These are phyloP conservation scores for Drosophila auraria DNA, from an alignment of 1,140 invertebrate species.

Conservation along the genomic window DNA sequence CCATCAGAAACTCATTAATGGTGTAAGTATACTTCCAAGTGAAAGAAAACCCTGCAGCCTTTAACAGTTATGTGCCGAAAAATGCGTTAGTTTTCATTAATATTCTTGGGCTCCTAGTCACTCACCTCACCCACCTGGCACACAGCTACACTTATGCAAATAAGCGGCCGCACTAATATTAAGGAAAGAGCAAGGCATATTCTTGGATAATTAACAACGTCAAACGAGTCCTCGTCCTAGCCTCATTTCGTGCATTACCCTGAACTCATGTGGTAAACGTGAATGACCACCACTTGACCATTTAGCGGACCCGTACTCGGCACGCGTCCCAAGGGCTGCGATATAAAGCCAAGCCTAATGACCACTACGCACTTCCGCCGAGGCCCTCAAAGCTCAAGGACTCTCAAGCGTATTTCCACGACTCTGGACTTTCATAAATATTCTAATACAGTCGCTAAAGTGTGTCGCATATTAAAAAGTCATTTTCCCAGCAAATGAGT, in stretches of 20 bases:
- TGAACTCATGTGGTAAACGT: constrained; percentile 50
- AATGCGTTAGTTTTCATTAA: constrained; percentile 33
- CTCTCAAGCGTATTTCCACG: constrained; percentile 56
- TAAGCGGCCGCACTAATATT: constrained; percentile 18
- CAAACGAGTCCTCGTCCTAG: constrained; percentile 2
- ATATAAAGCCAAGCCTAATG: constrained; percentile 66
- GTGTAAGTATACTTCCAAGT: not conserved
- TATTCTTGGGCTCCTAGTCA: constrained; percentile 7
- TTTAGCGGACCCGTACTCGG: constrained; percentile 35
- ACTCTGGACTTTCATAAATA: constrained; percentile 57
- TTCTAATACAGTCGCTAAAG: constrained; percentile 61
- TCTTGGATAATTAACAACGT: constrained; percentile 56
- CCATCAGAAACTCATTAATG: constrained; percentile 38
- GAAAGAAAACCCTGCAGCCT: not conserved
- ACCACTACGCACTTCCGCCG: constrained; percentile 73
- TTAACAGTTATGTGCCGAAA: not conserved
- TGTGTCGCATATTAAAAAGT: constrained; percentile 82
- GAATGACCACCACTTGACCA: constrained; percentile 58
- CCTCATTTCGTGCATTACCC: constrained; percentile 34
- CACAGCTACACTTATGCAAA: constrained; percentile 63
- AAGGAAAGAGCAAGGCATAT: constrained; percentile 21
- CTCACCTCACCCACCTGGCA: constrained; percentile 15
- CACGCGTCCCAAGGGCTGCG: constrained; percentile 45
- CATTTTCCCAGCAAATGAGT: constrained; percentile 80
- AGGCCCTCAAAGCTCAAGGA: constrained; percentile 46